phyloP scores from a whole-genome alignment of 2,797 vertebrate species.

The Halcyon leucocephala region DNA sequence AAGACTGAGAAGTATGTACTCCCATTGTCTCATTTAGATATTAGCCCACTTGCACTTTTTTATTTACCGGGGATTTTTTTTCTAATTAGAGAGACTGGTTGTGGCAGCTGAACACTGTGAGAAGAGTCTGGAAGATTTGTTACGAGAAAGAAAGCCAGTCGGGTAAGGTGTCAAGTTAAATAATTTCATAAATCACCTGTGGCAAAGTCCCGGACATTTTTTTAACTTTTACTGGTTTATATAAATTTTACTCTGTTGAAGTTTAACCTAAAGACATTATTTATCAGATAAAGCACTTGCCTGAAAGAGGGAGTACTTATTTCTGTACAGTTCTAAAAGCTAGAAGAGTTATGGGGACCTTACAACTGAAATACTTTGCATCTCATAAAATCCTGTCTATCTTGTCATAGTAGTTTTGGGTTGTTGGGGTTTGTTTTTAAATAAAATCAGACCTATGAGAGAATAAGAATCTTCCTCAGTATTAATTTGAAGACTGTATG shows the following conservation, averaged over 20 bases:
- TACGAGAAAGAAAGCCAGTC: slow-evolving; percentile 84
- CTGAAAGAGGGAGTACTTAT: background rate
- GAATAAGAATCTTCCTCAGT: background rate
- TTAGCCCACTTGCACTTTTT: background rate
- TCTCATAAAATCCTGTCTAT: background rate
- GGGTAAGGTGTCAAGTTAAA: slow-evolving; percentile 81
- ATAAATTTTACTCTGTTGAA: background rate
- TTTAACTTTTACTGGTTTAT: background rate
- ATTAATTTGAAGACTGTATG: background rate
- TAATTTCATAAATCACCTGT: background rate
- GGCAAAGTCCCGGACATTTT: background rate
- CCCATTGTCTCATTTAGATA: background rate
- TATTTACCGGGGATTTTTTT: background rate
- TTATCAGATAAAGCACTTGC: background rate
- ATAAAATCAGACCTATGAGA: background rate
- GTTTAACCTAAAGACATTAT: background rate
- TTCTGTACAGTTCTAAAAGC: background rate
- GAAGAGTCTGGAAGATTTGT: slow-evolving; percentile 87
- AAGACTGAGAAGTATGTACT: background rate
- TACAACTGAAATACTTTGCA: background rate
- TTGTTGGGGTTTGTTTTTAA: background rate
- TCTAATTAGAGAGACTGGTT: slow-evolving; percentile 88
- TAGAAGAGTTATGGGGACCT: background rate
- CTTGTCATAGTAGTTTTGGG: background rate
- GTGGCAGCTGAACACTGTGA: slow-evolving; percentile 96